phyloP scores from a whole-genome alignment of 2,888 invertebrate genomes.

The Brenthis ino region DNA sequence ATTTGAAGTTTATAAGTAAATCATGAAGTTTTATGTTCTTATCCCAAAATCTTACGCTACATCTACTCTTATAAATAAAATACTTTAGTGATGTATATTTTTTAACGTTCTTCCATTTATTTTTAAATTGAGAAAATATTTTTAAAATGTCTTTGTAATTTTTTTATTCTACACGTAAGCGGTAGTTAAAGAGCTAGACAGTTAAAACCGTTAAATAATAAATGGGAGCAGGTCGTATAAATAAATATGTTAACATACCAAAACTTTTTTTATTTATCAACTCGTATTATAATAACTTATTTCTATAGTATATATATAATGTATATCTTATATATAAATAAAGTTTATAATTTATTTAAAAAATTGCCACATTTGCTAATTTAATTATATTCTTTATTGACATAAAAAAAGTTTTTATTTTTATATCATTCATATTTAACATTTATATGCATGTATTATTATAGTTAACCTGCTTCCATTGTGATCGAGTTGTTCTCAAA shows the following conservation, averaged over 20 bases:
- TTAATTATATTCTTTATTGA: no score
- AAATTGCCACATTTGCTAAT: no score
- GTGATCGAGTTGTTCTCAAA: conserved; percentile 33
- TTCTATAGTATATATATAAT: not conserved
- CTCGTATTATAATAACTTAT: not conserved
- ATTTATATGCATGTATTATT: conserved; percentile 25
- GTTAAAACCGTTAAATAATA: conserved; percentile 39
- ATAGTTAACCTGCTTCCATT: conserved; percentile 72
- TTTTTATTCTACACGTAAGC: conserved; percentile 37
- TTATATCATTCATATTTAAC: not conserved
- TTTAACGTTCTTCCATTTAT: conserved; percentile 4
- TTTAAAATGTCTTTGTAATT: conserved; percentile 21
- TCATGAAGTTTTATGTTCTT: conserved; percentile 1
- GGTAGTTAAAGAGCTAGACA: conserved; percentile 46
- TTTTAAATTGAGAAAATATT: conserved; percentile 8
- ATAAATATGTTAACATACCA: conserved; percentile 36
- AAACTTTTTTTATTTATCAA: conserved; percentile 35
- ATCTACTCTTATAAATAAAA: not conserved
- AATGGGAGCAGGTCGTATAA: conserved; percentile 56
- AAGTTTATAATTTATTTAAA: no score
- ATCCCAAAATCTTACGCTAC: not conserved
- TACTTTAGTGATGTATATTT: conserved; percentile 1
- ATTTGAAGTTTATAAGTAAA: not conserved
- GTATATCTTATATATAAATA: not conserved
- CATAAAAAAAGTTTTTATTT: not conserved